These are phyloP conservation scores for Eonycteris spelaea DNA, from an alignment of 2,113 vertebrate species.

Conservation along the genomic window DNA sequence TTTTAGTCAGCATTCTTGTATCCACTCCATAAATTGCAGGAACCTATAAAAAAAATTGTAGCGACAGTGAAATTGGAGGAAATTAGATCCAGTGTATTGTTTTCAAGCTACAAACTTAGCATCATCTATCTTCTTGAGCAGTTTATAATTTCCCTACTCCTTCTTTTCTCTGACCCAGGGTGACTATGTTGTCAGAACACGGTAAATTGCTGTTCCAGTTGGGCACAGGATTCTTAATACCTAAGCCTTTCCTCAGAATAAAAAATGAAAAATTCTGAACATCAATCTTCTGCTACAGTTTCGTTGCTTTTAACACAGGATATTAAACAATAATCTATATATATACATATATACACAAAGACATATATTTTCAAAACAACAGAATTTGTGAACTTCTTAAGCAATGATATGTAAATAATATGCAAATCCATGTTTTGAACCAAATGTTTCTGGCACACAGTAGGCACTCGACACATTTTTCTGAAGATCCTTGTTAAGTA, in stretches of 20 bases:
- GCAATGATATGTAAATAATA: not conserved
- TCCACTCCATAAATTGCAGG: conserved; percentile 96
- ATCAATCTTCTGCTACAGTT: not conserved
- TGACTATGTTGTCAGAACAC: conserved; percentile 34
- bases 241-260: not conserved
- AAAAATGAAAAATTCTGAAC: conserved; percentile 49
- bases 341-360: not conserved
- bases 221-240: not conserved
- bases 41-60: conserved; percentile 82
- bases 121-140: conserved; percentile 69
- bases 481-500: not conserved
- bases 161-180: conserved; percentile 53
- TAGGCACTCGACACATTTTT: not conserved
- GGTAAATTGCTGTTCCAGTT: conserved; percentile 44
- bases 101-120: conserved; percentile 54
- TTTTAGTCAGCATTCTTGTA: conserved; percentile 95
- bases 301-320: conserved; percentile 10
- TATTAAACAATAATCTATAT: not conserved
- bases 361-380: not conserved
- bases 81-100: conserved; percentile 59
- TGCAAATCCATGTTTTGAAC: not conserved
- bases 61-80: conserved; percentile 47
- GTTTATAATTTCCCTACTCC: conserved; percentile 60
- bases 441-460: not conserved
- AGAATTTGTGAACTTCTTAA: not conserved